Conservation (phyloP, 2,113 vertebrate species). For the Poeciliopsis turrubarensis region DNA sequence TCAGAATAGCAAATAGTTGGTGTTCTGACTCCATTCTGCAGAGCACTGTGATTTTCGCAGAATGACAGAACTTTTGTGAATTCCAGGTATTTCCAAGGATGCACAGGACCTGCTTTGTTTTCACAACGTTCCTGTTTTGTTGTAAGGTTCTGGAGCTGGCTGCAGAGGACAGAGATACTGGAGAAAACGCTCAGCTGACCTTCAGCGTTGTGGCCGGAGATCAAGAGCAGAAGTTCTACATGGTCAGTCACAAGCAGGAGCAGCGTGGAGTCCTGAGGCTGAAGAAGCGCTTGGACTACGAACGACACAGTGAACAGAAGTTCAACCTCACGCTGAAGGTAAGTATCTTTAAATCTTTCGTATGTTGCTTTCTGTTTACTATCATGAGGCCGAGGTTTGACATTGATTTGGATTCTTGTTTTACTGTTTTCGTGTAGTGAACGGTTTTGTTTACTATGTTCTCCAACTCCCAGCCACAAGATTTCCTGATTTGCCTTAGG, state of each 20-base stretch:
- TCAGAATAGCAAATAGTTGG: no score
- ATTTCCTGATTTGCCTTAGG: background rate
- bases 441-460: background rate
- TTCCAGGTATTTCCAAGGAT: background rate
- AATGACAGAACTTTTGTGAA: background rate
- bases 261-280: constrained; percentile 83
- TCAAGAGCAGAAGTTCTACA: constrained; percentile 88
- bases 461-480: background rate
- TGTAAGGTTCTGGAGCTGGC: constrained; percentile 78
- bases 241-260: constrained; percentile 82
- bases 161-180: constrained; percentile 83
- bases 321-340: constrained; percentile 88
- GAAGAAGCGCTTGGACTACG: constrained; percentile 87
- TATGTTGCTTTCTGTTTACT: no score
- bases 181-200: constrained; percentile 85
- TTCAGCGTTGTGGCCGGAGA: constrained; percentile 87
- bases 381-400: background rate
- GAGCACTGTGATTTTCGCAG: no score
- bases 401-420: background rate
- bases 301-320: constrained; percentile 83
- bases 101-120: background rate
- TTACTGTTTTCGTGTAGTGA: background rate
- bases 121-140: background rate
- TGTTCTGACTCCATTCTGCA: no score
- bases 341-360: background rate